These are phyloP conservation scores for Drosophila testacea DNA, from an alignment of 2,888 invertebrate species.

Conservation along the genomic window DNA sequence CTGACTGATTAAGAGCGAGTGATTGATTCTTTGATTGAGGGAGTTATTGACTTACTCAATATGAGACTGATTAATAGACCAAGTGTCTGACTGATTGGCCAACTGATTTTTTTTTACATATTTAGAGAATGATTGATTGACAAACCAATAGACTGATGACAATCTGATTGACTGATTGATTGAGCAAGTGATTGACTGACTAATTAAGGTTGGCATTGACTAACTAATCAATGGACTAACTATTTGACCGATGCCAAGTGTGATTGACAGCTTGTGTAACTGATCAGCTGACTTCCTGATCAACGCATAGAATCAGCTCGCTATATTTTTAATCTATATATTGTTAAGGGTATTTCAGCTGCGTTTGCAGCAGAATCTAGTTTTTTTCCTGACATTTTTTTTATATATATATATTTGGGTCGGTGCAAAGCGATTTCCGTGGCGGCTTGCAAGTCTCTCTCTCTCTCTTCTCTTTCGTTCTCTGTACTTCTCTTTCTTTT, in stretches of 20 bases:
- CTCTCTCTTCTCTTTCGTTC: neutral
- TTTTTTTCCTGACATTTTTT: neutral
- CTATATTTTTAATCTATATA: neutral
- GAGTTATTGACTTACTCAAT: neutral
- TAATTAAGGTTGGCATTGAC: neutral
- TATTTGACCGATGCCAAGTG: neutral
- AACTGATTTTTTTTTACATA: neutral
- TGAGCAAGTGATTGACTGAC: too few relatives aligned
- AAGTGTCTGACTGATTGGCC: neutral
- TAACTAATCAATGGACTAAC: neutral
- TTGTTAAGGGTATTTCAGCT: neutral
- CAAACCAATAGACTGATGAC: neutral
- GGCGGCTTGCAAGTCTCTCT: constrained; percentile 23
- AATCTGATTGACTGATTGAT: neutral
- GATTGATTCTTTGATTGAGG: neutral
- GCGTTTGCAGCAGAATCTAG: neutral
- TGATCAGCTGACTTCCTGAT: neutral
- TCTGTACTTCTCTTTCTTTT: neutral
- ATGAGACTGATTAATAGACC: neutral
- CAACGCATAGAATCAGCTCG: neutral
- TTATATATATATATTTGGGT: constrained; percentile 14
- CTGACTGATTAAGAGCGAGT: neutral
- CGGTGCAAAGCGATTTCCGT: constrained; percentile 69
- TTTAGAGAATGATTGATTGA: neutral
- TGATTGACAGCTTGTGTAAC: neutral